phyloP scores from a whole-genome alignment of 1,140 invertebrate species.

The Eriocheir sinensis region DNA sequence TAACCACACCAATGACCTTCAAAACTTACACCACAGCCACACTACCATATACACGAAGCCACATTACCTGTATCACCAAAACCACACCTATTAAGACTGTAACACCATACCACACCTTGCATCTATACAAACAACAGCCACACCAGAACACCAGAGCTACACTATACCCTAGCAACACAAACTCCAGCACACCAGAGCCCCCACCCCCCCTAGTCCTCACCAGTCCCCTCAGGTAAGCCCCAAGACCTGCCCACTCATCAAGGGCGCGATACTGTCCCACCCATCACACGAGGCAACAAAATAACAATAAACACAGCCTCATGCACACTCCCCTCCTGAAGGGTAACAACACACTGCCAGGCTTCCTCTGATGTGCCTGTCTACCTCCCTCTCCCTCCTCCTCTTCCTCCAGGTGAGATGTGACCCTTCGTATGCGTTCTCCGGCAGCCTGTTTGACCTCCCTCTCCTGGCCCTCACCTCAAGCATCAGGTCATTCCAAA shows the following conservation, averaged over 20 bases:
- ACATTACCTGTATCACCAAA: background rate
- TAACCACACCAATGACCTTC: no score
- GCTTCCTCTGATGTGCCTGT: background rate
- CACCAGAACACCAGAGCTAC: background rate
- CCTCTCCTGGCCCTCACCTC: background rate
- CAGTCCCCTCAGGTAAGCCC: background rate
- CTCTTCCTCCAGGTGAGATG: slow-evolving; percentile 20
- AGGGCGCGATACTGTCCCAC: background rate
- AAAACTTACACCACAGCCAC: no score
- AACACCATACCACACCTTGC: background rate
- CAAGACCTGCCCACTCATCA: background rate
- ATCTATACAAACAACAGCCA: background rate
- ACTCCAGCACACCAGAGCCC: background rate
- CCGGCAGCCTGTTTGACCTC: background rate
- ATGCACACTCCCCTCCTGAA: background rate
- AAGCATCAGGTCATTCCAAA: background rate
- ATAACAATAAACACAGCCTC: slow-evolving; percentile 16
- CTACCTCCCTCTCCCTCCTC: background rate
- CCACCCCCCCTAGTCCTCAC: no score
- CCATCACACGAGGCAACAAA: background rate
- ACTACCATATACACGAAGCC: no score
- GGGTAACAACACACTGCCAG: background rate
- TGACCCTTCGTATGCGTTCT: background rate
- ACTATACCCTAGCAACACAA: background rate
- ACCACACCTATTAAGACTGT: background rate